Evolutionary conservation across 2,797 vertebrate species (phyloP).

Genomic region (Micropoecilia bifurca): DNA sequence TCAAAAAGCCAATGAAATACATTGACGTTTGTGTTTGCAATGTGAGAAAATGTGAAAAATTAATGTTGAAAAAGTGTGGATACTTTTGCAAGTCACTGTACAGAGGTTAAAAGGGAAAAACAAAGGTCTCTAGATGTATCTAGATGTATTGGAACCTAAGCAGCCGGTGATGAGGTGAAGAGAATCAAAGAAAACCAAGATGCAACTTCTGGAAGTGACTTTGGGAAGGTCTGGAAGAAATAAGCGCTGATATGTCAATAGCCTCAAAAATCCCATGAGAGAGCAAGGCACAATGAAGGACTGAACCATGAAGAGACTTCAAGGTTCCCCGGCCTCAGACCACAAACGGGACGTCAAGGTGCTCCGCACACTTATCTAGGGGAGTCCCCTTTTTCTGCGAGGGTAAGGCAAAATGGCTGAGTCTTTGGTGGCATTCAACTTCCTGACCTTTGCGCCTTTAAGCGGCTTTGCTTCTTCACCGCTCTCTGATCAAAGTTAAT

Average conservation of each 20-base stretch:
- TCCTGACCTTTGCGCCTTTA: conserved; percentile 87
- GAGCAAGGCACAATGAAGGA: conserved; percentile 44
- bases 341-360: conserved; percentile 73
- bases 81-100: neutral
- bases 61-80: neutral
- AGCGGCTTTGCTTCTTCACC: conserved; percentile 87
- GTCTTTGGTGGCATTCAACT: conserved; percentile 83
- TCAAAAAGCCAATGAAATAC: neutral
- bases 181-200: neutral
- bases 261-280: conserved; percentile 20
- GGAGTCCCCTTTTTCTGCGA: conserved; percentile 76
- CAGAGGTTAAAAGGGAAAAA: neutral
- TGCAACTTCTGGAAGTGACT: neutral
- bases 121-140: neutral
- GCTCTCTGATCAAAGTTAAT: conserved; percentile 88
- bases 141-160: neutral
- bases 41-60: neutral
- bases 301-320: conserved; percentile 45
- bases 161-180: neutral
- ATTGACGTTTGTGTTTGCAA: neutral
- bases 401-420: conserved; percentile 79
- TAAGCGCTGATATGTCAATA: neutral
- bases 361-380: conserved; percentile 75
- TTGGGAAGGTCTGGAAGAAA: conserved; percentile 5
- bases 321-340: conserved; percentile 53